A percentile compares a stretch with the other conserved stretches of the same genome.
phyloP scores from a whole-genome alignment of 2,113 vertebrate species.

The Ancistrus triradiatus region DNA sequence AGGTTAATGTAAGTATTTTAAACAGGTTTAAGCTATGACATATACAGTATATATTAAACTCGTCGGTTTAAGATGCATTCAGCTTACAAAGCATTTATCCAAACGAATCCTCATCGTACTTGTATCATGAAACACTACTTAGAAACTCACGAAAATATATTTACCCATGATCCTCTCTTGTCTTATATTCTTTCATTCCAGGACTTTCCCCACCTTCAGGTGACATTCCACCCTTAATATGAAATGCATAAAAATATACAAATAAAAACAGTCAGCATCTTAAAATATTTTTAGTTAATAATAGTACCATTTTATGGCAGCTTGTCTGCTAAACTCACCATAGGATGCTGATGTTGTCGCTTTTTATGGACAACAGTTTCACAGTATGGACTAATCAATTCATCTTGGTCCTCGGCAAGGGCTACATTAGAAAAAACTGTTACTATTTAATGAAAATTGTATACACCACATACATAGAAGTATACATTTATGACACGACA shows the following conservation, averaged over 20 bases:
- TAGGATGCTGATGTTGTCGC: constrained; percentile 42
- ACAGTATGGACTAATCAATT: constrained; percentile 76
- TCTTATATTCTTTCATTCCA: constrained; percentile 39
- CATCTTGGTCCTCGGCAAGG: constrained; percentile 56
- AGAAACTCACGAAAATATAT: too few relatives aligned
- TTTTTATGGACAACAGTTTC: constrained; percentile 72
- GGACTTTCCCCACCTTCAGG: constrained; percentile 36
- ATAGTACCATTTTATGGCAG: background rate
- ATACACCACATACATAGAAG: background rate
- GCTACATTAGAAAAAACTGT: constrained; percentile 39
- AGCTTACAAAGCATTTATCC: too few relatives aligned
- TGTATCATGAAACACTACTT: too few relatives aligned
- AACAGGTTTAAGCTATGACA: too few relatives aligned
- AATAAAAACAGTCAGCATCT: background rate
- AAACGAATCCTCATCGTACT: too few relatives aligned
- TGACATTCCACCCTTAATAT: constrained; percentile 49
- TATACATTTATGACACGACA: too few relatives aligned
- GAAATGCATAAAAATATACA: constrained; percentile 6
- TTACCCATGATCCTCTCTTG: constrained; percentile 65
- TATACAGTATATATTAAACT: too few relatives aligned
- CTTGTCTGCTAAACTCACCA: constrained; percentile 59
- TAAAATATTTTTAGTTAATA: background rate
- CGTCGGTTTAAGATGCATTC: too few relatives aligned
- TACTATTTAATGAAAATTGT: background rate
- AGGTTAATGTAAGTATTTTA: too few relatives aligned